phyloP scores from a whole-genome alignment of 2,113 vertebrate genomes.

The Corydoras maculifer region DNA sequence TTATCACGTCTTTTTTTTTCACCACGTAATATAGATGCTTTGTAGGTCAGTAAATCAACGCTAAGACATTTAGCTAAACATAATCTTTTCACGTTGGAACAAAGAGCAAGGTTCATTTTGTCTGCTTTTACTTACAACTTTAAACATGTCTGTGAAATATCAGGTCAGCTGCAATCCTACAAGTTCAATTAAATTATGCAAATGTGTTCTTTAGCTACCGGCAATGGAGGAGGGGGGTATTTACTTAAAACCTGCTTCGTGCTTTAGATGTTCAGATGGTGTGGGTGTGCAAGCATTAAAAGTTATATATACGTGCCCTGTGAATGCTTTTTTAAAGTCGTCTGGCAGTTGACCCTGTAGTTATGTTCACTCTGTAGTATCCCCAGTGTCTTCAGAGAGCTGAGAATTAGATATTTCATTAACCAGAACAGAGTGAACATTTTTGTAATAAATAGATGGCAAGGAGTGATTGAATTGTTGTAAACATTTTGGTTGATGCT shows the following conservation, averaged over 20 bases:
- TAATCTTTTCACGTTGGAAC: too few species aligned
- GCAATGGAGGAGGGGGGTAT: background rate
- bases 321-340: background rate
- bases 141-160: background rate
- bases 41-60: too few species aligned
- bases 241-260: background rate
- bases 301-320: background rate
- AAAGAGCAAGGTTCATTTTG: background rate
- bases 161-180: background rate
- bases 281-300: background rate
- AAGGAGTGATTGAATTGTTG: background rate
- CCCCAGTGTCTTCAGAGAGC: background rate
- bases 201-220: background rate
- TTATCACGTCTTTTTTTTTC: too few species aligned
- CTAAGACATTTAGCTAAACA: too few species aligned
- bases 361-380: background rate
- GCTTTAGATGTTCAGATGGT: background rate
- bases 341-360: background rate
- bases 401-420: conserved; percentile 9
- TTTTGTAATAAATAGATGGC: background rate
- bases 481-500: background rate
- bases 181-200: background rate
- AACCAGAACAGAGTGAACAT: conserved; percentile 27
- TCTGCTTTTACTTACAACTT: background rate
- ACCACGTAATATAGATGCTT: too few species aligned